Evolutionary conservation across 1,140 invertebrate species (phyloP), one percentile per base, ranked within the genome.

Genomic region (Polypedilum vanderplanki): DNA sequence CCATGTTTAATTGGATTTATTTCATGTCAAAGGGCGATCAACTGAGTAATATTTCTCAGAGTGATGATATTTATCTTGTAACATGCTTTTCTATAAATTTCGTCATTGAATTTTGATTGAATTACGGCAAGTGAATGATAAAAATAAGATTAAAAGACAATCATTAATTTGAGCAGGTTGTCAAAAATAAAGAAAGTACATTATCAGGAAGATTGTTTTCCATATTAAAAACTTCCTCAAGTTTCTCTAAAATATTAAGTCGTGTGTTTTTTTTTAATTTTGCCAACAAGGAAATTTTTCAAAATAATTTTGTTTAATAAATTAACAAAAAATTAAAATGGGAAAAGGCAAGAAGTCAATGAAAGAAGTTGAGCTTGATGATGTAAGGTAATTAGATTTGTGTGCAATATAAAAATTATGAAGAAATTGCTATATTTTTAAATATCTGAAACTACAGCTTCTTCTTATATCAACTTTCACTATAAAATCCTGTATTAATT

Each of bases 301-400:
- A 57, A 12, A 15, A 57, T n/a, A 57, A 15, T 15, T 57, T n/a
- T 57, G 3, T 57, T 57, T 15, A 57, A n/a, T n/a, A 57, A 57
- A 4, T 57, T 57, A 15, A 46, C 8, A 67, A 18, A 1, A 70
- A 12, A 7, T 18, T 20, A 20, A 9, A 0, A 90, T 90, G 89
- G 88, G 87, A 77, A 90, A 90, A 83, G 85, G 87, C 77, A 90
- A 90, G 85, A 90, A 89, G 81, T 86, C 86, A 77, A 88, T 88
- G 80, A 89, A 89, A 81, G 84, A 85, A 78, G 86, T 83, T 78
- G 86, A 86, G 77, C 86, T 86, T 73, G 87, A 89, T 65, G 88
- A 90, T 77, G 85, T 18, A 87, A 88, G 89, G 83, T 86, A 85
- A 84, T 78, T 78, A 78, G 79, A 78, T 77, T 76, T 74, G 73